Evolutionary conservation across 2,888 invertebrate genomes (phyloP), one percentile per base, ranked within the genome.

Genomic region (Danaus chrysippus): DNA sequence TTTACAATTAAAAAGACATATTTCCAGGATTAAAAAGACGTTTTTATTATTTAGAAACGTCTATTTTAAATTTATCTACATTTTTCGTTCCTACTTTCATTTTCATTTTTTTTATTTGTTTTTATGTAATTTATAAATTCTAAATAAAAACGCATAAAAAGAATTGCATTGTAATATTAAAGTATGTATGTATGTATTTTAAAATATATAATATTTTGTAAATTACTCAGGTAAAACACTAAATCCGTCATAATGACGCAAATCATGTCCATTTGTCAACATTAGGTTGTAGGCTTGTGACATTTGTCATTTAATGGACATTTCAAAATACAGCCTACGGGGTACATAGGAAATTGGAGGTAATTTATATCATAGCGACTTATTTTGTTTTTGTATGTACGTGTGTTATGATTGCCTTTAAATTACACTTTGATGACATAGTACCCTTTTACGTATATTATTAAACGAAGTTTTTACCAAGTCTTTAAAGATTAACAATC

Each of bases 331-430:
- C 69, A 76, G 75, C 75, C 81, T 80, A 77, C 76, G 75, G 72
- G 68, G 70, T 59, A 56, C 68, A 59, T 61, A 77, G 79, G 76
- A 83, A 78, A 82, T 81, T 79, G 77, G 76, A 75, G 62, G 80
- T 78, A 84, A 83, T 86, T 86, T 81, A 73, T 79, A 78, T 76
- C 77, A 79, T 80, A 79, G 78, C 75, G 73, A 81, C 79, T 84
- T 81, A 77, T 76, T 81, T 79, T 81, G 77, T 83, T 77, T 76
- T 76, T 74, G 72, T 67, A 68, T 71, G 70, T 65, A 10, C 54
- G 74, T 77, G 76, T 63, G 59, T 71, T 62, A 70, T 82, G 82
- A 86, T 86, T 83, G 81, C 82, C 58, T 83, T 86, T 81, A 84
- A 83, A 86, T 85, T 86, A 83, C 76, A 70, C 76, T 76, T 78